phyloP scores from a whole-genome alignment of 2,888 invertebrate species.

The Cataglyphis livida region DNA sequence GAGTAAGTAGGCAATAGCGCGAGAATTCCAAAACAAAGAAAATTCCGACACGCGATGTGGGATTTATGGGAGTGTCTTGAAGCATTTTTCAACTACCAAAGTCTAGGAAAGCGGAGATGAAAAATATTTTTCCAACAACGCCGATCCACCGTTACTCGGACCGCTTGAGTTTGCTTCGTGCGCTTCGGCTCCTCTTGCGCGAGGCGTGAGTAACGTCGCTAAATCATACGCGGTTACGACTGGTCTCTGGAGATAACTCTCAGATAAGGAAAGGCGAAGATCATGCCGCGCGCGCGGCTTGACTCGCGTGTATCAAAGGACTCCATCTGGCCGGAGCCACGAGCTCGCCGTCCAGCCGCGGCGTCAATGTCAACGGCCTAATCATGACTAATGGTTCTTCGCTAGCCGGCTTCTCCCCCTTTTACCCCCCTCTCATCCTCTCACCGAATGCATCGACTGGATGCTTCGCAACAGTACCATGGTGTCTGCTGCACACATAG shows the following conservation, averaged over 20 bases:
- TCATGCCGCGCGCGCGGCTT: slow-evolving; percentile 62
- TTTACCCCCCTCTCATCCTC: not conserved
- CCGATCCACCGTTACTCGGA: not conserved
- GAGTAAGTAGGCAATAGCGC: not conserved
- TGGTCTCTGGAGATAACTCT: slow-evolving; percentile 67
- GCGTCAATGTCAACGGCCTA: slow-evolving; percentile 80
- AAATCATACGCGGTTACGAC: slow-evolving; percentile 72
- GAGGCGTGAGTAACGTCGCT: slow-evolving; percentile 67
- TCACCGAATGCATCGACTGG: slow-evolving; percentile 29
- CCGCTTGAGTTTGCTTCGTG: slow-evolving; percentile 21
- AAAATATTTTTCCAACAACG: slow-evolving; percentile 33
- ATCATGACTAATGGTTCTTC: slow-evolving; percentile 79
- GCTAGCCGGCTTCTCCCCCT: slow-evolving; percentile 50
- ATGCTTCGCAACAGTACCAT: slow-evolving; percentile 30
- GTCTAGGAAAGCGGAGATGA: not conserved
- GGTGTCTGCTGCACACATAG: slow-evolving; percentile 36
- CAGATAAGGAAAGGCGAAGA: slow-evolving; percentile 72
- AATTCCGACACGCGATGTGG: not conserved
- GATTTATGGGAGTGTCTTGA: not conserved
- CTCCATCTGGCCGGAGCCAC: slow-evolving; percentile 72
- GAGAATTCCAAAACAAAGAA: slow-evolving; percentile 16
- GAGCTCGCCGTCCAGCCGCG: slow-evolving; percentile 70
- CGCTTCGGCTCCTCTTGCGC: slow-evolving; percentile 53
- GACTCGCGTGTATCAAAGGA: slow-evolving; percentile 75
- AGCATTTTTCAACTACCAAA: not conserved